These are phyloP conservation scores for Eumacrocentrus americanus DNA, from an alignment of 2,888 invertebrate species.

Conservation along the genomic window DNA sequence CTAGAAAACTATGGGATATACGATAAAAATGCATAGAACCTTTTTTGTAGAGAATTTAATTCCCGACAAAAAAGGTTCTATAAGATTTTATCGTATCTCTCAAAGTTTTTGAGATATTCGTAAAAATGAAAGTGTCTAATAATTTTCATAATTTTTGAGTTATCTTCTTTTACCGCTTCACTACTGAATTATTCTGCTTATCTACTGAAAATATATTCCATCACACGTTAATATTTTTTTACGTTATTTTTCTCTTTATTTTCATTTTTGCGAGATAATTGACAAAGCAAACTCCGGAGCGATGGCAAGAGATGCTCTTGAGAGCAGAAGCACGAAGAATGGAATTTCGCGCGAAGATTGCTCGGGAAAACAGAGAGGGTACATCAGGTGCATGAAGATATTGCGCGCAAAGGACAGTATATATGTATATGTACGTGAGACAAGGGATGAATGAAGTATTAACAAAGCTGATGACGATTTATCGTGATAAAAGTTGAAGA, in stretches of 20 bases:
- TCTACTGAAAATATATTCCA: no score
- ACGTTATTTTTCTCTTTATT: background rate
- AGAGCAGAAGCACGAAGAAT: background rate
- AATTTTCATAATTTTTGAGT: no score
- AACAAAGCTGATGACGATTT: background rate
- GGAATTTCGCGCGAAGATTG: conserved; percentile 1
- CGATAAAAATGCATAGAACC: no score
- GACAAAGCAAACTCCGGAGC: conserved; percentile 7
- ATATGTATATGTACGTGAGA: background rate
- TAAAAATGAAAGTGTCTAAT: no score
- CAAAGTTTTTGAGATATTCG: background rate
- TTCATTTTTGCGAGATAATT: conserved; percentile 6
- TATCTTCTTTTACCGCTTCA: background rate
- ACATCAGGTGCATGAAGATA: background rate
- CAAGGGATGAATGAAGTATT: conserved; percentile 9
- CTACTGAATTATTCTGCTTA: no score
- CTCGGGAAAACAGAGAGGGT: background rate
- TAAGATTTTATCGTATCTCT: background rate
- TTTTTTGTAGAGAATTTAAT: no score
- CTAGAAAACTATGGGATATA: no score
- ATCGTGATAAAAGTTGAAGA: background rate
- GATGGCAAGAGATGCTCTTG: background rate
- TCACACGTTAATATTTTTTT: background rate
- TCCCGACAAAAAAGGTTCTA: no score
- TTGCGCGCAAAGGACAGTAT: background rate